phyloP scores from a whole-genome alignment of 2,888 invertebrate species.

The Rhabditophanes sp. region DNA sequence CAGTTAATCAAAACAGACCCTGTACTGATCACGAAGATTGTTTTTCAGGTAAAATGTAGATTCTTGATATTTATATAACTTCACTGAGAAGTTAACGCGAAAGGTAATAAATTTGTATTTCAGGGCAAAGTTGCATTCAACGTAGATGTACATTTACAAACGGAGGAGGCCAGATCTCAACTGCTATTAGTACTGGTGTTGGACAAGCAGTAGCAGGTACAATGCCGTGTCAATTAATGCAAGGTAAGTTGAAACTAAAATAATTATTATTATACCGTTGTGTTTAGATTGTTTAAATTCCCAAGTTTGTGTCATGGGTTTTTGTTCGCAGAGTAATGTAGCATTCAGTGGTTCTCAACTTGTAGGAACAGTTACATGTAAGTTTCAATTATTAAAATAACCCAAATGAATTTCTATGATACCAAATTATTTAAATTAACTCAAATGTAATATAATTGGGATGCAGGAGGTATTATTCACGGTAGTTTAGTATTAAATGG shows the following conservation, averaged over 20 bases:
- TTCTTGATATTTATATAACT: constrained; percentile 16
- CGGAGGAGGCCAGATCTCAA: constrained; percentile 2
- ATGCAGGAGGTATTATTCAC: too few relatives aligned
- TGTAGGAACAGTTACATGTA: constrained; percentile 24
- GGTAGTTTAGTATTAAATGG: too few relatives aligned
- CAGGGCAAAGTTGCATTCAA: constrained; percentile 17
- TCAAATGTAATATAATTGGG: too few relatives aligned
- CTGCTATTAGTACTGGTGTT: constrained; percentile 1
- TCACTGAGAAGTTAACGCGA: too few relatives aligned
- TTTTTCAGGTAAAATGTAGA: constrained; percentile 3
- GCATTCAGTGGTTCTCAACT: constrained; percentile 34
- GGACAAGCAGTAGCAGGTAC: constrained; percentile 15
- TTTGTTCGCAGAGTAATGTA: constrained; percentile 34
- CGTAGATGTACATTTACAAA: constrained; percentile 15
- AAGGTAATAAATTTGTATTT: too few relatives aligned
- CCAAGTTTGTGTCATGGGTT: constrained; percentile 40
- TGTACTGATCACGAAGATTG: background rate
- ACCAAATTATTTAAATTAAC: constrained; percentile 1
- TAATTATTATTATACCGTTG: too few relatives aligned
- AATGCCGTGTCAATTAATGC: constrained; percentile 32
- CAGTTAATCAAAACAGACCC: background rate
- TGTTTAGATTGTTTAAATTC: constrained; percentile 30
- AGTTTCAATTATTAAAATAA: constrained; percentile 7
- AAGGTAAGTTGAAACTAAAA: too few relatives aligned
- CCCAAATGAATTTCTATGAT: constrained; percentile 6